Base-by-base conservation (phyloP, 2,888 invertebrate genomes). In the Philonicus albiceps region DNA sequence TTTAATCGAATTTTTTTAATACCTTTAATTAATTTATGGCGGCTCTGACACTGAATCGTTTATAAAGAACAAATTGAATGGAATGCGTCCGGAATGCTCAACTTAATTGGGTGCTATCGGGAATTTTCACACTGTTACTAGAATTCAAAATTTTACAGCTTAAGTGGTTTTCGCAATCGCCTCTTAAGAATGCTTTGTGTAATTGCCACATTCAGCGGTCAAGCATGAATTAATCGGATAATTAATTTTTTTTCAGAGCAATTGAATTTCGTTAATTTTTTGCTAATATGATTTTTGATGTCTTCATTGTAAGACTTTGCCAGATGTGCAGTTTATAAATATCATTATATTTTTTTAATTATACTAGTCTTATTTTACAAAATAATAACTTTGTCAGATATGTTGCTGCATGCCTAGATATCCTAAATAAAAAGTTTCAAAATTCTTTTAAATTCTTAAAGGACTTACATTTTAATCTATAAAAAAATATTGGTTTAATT, bases 21-120 rank as follows among this genome's bases (percentile, higher is more conserved):
- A 43, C 40, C 13, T 40, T 6, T 40, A 76, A 76, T 76, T 76
- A 76, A 76, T 76, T 76, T 76, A 76, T 76, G 76, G n/a, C 74
- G 74, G 13, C 74, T 74, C 34, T 74, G 74, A 34, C 74, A 74
- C 34, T 74, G 74, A 76, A 76, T 76, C 43, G 22, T 76, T 76
- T 43, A 43, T 5, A 76, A 43, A 76, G 3, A 2, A 22, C 43
- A 40, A 76, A 76, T 76, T 76, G 43, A 76, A 76, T 40, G 76
- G 76, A 76, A 76, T 74, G 31, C 74, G 37, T 7, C 7, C 27
- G 74, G 74, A 31, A 74, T 40, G 27, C 40, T 27, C 22, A 37
- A 22, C 6, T 43, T 40, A 76, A 76, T 76, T 76, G 40, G 43
- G n/a, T 76, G 7, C 27, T 43, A 76, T 34, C 74, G 34, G 74